phyloP scores from a whole-genome alignment of 2,113 vertebrate genomes.

The Callionymus lyra region DNA sequence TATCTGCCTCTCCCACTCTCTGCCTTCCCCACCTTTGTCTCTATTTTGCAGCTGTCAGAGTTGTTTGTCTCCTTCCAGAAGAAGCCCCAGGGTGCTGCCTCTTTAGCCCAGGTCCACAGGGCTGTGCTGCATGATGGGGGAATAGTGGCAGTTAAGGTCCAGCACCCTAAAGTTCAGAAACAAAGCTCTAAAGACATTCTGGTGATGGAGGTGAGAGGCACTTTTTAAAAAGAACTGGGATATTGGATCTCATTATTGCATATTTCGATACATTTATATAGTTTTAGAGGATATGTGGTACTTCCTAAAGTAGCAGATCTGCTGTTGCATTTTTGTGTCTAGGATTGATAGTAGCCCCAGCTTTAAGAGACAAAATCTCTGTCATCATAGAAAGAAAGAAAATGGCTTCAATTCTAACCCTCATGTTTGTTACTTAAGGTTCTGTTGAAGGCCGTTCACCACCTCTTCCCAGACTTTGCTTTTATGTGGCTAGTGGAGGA shows the following conservation, averaged over 20 bases:
- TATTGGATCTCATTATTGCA: too few relatives aligned
- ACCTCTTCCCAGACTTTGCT: conserved; percentile 90
- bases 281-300: too few relatives aligned
- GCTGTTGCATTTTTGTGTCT: too few relatives aligned
- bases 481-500: conserved; percentile 98
- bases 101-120: conserved; percentile 95
- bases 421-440: conserved; percentile 55
- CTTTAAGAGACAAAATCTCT: too few relatives aligned
- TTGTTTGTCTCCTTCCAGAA: conserved; percentile 87
- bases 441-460: conserved; percentile 76
- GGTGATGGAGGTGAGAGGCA: conserved; percentile 85
- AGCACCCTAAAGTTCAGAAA: conserved; percentile 88
- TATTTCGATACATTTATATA: too few relatives aligned
- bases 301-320: too few relatives aligned
- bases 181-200: conserved; percentile 89
- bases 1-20: neutral
- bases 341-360: too few relatives aligned
- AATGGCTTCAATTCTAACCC: too few relatives aligned
- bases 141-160: conserved; percentile 91
- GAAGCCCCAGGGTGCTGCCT: conserved; percentile 84
- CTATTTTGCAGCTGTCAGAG: conserved; percentile 73
- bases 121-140: conserved; percentile 86
- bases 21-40: conserved; percentile 1
- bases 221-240: too few relatives aligned
- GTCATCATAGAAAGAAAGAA: too few relatives aligned